These are phyloP conservation scores for Antennarius striatus DNA, from an alignment of 2,113 vertebrate species.

Conservation along the genomic window DNA sequence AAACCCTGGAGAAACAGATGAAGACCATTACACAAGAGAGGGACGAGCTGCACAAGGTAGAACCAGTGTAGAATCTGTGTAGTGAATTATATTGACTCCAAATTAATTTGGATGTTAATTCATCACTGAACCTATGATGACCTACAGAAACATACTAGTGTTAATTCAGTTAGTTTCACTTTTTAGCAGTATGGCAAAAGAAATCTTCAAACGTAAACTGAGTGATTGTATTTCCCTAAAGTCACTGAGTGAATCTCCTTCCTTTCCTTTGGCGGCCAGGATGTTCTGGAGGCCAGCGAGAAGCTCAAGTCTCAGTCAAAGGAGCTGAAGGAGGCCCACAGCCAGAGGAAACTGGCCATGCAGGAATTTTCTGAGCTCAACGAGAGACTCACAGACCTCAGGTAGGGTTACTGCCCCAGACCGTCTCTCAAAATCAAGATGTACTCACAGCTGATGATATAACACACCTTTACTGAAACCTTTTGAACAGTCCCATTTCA, in stretches of 20 bases:
- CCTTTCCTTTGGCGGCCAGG: slow-evolving; percentile 72
- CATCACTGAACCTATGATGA: not conserved
- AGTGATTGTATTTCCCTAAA: not conserved
- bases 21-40: slow-evolving; percentile 86
- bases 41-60: slow-evolving; percentile 94
- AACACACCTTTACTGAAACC: too few species aligned
- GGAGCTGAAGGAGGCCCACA: slow-evolving; percentile 97
- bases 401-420: slow-evolving; percentile 66
- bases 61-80: not conserved
- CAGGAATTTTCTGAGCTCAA: slow-evolving; percentile 98
- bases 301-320: slow-evolving; percentile 95
- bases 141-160: not conserved
- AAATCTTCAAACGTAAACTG: too few species aligned
- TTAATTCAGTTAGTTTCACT: too few species aligned
- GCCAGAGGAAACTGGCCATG: slow-evolving; percentile 95
- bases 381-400: slow-evolving; percentile 91
- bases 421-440: not conserved
- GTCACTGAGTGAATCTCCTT: not conserved
- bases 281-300: slow-evolving; percentile 87
- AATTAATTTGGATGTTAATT: not conserved
- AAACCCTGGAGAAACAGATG: slow-evolving; percentile 91
- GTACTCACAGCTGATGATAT: not conserved
- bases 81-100: not conserved
- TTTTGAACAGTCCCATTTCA: too few species aligned
- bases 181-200: too few species aligned